Percentiles rank a stretch among this genome's conserved stretches.
Evolutionary conservation across 2,888 invertebrate species (phyloP).

Genomic region (Pammene aurita): DNA sequence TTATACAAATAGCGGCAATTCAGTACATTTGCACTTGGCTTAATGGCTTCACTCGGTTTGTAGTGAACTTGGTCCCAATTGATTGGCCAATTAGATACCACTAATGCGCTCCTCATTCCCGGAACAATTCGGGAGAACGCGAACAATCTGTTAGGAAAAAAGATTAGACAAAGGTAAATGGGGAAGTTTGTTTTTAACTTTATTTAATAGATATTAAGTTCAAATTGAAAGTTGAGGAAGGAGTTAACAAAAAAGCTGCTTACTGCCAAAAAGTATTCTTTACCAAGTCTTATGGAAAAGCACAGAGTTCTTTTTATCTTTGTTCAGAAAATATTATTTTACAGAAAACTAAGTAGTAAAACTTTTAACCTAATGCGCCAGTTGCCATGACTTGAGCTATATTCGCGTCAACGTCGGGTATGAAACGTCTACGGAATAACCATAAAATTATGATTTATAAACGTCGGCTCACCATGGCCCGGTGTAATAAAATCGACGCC

Average conservation of each 20-base stretch:
- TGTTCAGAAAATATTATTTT: too few species aligned
- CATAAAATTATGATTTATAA: conserved; percentile 79
- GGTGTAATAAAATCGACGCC: conserved; percentile 67
- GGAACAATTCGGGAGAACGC: conserved; percentile 35
- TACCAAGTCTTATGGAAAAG: too few species aligned
- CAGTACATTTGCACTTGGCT: conserved; percentile 56
- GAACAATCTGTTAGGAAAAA: conserved; percentile 30
- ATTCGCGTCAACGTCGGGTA: conserved; percentile 50
- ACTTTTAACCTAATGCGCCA: conserved; percentile 26
- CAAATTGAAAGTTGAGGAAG: too few species aligned
- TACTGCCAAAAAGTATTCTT: too few species aligned
- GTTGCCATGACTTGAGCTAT: conserved; percentile 49
- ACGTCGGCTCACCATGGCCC: conserved; percentile 64
- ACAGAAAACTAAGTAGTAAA: background rate
- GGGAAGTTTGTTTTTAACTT: background rate
- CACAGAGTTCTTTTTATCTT: too few species aligned
- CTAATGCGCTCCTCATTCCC: conserved; percentile 49
- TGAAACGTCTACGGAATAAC: conserved; percentile 63
- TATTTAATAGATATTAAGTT: background rate
- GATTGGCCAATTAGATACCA: conserved; percentile 74
- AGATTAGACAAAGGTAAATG: background rate
- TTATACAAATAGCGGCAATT: conserved; percentile 53
- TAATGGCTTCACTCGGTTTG: conserved; percentile 64
- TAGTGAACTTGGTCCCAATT: conserved; percentile 61
- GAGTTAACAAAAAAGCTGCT: too few species aligned